These are phyloP conservation scores for Pygathrix nemaeus DNA, from an alignment of 2,113 vertebrate species.

Conservation along the genomic window DNA sequence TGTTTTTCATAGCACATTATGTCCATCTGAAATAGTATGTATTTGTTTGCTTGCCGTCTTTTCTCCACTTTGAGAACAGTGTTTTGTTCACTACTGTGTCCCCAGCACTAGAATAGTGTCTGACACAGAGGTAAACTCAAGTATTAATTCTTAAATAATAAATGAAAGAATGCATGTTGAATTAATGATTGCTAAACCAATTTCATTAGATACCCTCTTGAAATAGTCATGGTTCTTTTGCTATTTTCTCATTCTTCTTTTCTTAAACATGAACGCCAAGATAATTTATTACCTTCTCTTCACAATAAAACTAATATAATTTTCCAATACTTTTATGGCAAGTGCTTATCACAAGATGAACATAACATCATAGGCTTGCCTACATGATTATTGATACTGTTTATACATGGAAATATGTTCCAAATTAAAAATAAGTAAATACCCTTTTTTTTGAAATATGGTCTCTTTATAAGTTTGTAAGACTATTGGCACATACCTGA, in stretches of 20 bases:
- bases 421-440: not conserved
- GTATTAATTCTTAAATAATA: not conserved
- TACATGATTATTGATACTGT: not conserved
- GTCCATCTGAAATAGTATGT: not conserved
- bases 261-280: not conserved
- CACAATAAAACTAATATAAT: not conserved
- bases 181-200: not conserved
- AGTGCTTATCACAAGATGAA: not conserved
- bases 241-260: not conserved
- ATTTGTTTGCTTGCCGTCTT: not conserved
- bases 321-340: conserved; percentile 17
- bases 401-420: not conserved
- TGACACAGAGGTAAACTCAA: not conserved
- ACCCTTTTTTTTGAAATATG: not conserved
- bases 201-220: not conserved
- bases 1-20: not conserved
- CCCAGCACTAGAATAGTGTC: not conserved
- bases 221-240: not conserved
- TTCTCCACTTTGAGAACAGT: not conserved
- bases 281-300: not conserved
- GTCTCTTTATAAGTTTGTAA: not conserved
- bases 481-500: not conserved
- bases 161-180: not conserved
- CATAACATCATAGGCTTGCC: not conserved
- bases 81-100: not conserved